Conservation (phyloP, 2,113 vertebrate genomes). For the Burhinus bistriatus region DNA sequence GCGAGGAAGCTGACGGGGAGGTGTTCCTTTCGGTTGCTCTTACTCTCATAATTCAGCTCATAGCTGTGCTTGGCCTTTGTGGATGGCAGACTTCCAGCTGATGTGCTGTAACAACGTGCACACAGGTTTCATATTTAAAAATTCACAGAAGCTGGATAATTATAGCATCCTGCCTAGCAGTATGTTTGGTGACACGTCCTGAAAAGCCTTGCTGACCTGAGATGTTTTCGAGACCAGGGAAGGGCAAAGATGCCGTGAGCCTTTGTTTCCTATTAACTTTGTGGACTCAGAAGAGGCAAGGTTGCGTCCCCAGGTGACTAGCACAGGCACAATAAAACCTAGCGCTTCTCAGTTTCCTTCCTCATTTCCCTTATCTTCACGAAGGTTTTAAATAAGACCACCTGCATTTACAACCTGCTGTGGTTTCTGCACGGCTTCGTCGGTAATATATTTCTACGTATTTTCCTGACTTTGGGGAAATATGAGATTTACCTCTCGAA, state of each 20-base stretch:
- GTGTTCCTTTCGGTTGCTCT: conserved; percentile 22
- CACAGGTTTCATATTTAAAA: conserved; percentile 61
- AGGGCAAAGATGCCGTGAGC: neutral
- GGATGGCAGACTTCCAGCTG: conserved; percentile 69
- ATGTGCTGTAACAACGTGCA: conserved; percentile 54
- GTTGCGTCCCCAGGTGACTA: neutral
- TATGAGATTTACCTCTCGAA: neutral
- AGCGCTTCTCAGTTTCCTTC: neutral
- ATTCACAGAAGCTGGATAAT: conserved; percentile 67
- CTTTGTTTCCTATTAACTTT: conserved; percentile 36
- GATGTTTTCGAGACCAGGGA: neutral
- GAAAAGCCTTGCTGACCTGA: conserved; percentile 38
- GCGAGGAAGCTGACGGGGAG: neutral
- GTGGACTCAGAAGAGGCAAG: neutral
- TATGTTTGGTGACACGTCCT: neutral
- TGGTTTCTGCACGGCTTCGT: neutral
- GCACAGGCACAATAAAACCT: neutral
- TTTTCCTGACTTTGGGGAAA: neutral
- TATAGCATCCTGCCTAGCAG: conserved; percentile 4
- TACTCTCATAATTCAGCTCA: conserved; percentile 46
- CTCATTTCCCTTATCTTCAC: neutral
- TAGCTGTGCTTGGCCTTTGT: conserved; percentile 61
- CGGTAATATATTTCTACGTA: neutral
- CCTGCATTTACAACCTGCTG: neutral
- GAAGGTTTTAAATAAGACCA: neutral